Conservation (phyloP, 2,113 vertebrate genomes). For the Malurus alboscapulatus region DNA sequence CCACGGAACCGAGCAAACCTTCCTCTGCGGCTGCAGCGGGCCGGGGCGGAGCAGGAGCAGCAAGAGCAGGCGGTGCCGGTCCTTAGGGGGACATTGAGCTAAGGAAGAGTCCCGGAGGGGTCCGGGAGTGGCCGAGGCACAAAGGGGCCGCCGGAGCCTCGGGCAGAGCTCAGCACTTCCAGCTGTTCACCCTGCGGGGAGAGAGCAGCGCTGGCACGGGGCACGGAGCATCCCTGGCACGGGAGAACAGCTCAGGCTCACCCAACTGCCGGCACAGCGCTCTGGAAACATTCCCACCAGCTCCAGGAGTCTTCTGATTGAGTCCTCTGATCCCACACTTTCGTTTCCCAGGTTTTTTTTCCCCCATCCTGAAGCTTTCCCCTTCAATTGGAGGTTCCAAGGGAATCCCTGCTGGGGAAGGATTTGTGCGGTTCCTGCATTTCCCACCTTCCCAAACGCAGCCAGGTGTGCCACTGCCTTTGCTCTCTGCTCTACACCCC, state of each 20-base stretch:
- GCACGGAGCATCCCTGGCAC: not conserved
- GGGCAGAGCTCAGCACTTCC: conserved; percentile 46
- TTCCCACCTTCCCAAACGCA: fast-evolving
- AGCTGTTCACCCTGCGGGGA: conserved; percentile 60
- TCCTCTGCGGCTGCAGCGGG: not conserved
- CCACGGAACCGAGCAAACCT: conserved; percentile 30
- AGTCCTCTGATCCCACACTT: fast-evolving
- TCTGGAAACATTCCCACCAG: not conserved
- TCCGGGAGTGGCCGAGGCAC: not conserved
- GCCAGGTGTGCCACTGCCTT: not conserved
- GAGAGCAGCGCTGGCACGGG: not conserved
- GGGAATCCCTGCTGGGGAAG: not conserved
- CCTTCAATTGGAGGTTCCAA: not conserved
- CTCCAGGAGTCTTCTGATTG: not conserved
- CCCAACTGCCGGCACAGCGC: not conserved
- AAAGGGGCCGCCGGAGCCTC: conserved; percentile 40
- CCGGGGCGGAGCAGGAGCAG: conserved; percentile 24
- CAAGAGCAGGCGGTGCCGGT: conserved; percentile 7
- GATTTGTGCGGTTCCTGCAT: not conserved
- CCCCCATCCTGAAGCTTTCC: not conserved
- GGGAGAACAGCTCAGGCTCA: not conserved
- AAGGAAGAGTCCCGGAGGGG: conserved; percentile 19
- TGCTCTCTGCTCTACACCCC: not conserved
- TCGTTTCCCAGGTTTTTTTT: not conserved
- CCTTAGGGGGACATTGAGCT: not conserved